Conservation (phyloP, 1,140 invertebrate genomes). For the Capitella teleta region DNA sequence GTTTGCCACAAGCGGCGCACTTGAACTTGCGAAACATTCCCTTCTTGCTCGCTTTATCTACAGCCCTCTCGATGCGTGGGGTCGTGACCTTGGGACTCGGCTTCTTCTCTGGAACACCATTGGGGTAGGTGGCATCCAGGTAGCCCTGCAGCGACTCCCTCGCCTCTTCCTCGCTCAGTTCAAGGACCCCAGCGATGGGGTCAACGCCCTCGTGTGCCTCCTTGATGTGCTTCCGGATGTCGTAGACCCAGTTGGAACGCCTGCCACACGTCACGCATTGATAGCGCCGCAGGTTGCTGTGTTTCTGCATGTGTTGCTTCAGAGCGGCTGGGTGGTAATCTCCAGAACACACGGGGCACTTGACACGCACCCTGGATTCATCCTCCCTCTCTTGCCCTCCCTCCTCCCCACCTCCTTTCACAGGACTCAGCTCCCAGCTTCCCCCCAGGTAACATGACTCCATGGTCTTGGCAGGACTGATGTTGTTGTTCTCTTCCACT, state of each 20-base stretch:
- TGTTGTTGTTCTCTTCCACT: neutral
- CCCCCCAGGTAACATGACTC: neutral
- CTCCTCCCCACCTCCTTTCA: slow-evolving; percentile 14
- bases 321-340: slow-evolving; percentile 28
- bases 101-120: neutral
- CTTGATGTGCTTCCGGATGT: slow-evolving; percentile 84
- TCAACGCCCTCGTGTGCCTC: slow-evolving; percentile 56
- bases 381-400: neutral
- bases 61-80: neutral
- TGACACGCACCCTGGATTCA: neutral
- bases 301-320: slow-evolving; percentile 31
- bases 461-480: neutral
- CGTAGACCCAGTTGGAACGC: slow-evolving; percentile 60
- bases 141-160: slow-evolving; percentile 3
- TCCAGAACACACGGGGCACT: slow-evolving; percentile 33
- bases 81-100: neutral
- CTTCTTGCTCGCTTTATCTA: neutral
- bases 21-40: slow-evolving; percentile 62
- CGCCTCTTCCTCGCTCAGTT: slow-evolving; percentile 1
- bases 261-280: slow-evolving; percentile 87
- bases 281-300: slow-evolving; percentile 34
- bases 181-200: neutral
- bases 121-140: neutral
- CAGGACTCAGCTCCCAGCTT: slow-evolving; percentile 49
- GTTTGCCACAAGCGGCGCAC: slow-evolving; percentile 83